phyloP scores from a whole-genome alignment of 2,888 invertebrate genomes.

The Acanthopleura granulata region DNA sequence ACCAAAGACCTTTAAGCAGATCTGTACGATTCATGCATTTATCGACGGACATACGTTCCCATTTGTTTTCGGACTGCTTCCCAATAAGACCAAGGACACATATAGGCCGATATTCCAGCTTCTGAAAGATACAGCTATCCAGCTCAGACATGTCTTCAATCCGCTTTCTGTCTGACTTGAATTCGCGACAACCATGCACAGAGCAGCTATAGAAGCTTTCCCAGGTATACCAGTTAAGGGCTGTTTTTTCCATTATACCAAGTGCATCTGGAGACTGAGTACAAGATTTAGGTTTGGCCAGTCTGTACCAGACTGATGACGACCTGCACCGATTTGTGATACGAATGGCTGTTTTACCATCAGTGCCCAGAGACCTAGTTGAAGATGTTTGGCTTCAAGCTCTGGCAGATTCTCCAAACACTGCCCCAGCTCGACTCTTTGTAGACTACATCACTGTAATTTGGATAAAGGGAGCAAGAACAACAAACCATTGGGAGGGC shows the following conservation, averaged over 20 bases:
- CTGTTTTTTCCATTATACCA: slow-evolving; percentile 35
- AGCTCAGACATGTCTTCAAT: neutral
- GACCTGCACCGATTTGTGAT: slow-evolving; percentile 26
- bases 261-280: slow-evolving; percentile 32
- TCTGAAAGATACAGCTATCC: slow-evolving; percentile 6
- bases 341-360: slow-evolving; percentile 28
- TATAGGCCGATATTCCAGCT: slow-evolving; percentile 9
- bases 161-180: neutral
- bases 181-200: slow-evolving; percentile 2
- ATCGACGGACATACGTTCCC: slow-evolving; percentile 14
- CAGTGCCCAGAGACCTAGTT: slow-evolving; percentile 25
- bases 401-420: slow-evolving; percentile 21
- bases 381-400: slow-evolving; percentile 36
- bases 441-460: slow-evolving; percentile 31
- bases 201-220: slow-evolving; percentile 23
- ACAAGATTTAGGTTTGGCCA: slow-evolving; percentile 29
- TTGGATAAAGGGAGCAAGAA: slow-evolving; percentile 27
- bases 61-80: slow-evolving; percentile 20
- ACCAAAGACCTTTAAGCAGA: too few relatives aligned
- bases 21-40: too few relatives aligned
- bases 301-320: slow-evolving; percentile 23
- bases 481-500: too few relatives aligned
- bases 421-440: slow-evolving; percentile 19
- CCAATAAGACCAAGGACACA: slow-evolving; percentile 20
- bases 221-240: slow-evolving; percentile 28